These are phyloP conservation scores for Pocillopora meandrina DNA, from an alignment of 92 coral and sea anemone species.

Conservation along the genomic window DNA sequence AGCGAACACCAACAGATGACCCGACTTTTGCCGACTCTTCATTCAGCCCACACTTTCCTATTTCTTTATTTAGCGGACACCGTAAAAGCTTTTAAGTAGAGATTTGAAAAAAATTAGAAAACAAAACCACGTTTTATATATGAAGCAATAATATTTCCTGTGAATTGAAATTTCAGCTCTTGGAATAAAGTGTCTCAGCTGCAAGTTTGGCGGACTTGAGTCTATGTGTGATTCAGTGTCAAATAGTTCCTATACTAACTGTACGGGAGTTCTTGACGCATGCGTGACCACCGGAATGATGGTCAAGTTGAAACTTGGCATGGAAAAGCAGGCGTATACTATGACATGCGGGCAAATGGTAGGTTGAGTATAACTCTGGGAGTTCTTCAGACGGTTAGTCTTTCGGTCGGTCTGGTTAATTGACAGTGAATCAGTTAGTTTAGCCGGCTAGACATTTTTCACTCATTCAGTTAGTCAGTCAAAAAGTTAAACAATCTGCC, in stretches of 20 bases:
- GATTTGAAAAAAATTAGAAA: too few relatives aligned
- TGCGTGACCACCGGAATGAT: slow-evolving; percentile 6
- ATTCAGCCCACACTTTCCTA: too few relatives aligned
- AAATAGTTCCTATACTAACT: background rate
- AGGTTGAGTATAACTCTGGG: background rate
- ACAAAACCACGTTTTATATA: background rate
- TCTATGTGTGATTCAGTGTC: background rate
- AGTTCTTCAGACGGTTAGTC: too few relatives aligned
- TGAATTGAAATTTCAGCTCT: background rate
- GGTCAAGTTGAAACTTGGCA: slow-evolving; percentile 4
- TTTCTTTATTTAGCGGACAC: too few relatives aligned
- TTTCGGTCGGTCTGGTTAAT: too few relatives aligned
- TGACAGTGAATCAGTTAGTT: too few relatives aligned
- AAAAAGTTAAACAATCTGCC: background rate
- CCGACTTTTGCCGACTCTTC: too few relatives aligned
- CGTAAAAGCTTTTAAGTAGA: too few relatives aligned
- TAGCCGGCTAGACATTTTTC: background rate
- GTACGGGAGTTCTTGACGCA: slow-evolving; percentile 1
- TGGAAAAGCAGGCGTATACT: background rate
- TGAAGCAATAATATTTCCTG: background rate
- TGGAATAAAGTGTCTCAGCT: slow-evolving; percentile 8
- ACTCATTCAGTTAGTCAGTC: background rate
- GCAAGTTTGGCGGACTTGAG: background rate
- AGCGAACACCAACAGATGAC: too few relatives aligned
- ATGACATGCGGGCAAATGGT: slow-evolving; percentile 23